Evolutionary conservation across 2,113 vertebrate genomes (phyloP).

Genomic region (Chinchilla lanigera): DNA sequence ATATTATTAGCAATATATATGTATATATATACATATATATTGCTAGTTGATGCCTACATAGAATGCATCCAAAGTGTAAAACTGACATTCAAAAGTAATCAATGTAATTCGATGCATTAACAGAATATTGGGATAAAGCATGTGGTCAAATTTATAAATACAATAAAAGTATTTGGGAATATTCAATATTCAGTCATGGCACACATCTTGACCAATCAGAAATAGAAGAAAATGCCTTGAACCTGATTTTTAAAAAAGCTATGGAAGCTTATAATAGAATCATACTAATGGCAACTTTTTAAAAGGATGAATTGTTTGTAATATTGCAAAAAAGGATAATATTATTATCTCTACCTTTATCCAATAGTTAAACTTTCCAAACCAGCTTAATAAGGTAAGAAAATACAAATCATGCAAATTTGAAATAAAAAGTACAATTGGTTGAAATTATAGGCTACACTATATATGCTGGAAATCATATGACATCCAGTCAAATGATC

Average conservation of each 20-base stretch:
- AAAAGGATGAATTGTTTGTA: neutral
- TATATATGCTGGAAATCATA: neutral
- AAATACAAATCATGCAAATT: neutral
- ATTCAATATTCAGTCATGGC: neutral
- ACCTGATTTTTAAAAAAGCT: neutral
- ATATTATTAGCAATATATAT: neutral
- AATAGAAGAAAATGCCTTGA: neutral
- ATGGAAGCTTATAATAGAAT: neutral
- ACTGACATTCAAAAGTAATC: neutral
- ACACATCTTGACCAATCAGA: neutral
- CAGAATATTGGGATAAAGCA: neutral
- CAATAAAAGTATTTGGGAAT: neutral
- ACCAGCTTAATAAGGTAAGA: neutral
- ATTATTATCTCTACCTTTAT: neutral
- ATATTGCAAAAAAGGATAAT: neutral
- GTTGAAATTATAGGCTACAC: neutral
- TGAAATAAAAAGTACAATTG: neutral
- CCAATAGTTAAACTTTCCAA: neutral
- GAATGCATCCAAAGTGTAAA: neutral
- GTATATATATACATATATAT: neutral
- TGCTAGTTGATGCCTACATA: neutral
- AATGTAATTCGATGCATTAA: neutral
- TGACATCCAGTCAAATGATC: neutral
- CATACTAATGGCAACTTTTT: neutral
- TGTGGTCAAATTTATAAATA: neutral